A percentile compares a stretch with the other conserved stretches of the same genome.
Conservation (phyloP, 2,113 vertebrate genomes). For the Tor tambroides region DNA sequence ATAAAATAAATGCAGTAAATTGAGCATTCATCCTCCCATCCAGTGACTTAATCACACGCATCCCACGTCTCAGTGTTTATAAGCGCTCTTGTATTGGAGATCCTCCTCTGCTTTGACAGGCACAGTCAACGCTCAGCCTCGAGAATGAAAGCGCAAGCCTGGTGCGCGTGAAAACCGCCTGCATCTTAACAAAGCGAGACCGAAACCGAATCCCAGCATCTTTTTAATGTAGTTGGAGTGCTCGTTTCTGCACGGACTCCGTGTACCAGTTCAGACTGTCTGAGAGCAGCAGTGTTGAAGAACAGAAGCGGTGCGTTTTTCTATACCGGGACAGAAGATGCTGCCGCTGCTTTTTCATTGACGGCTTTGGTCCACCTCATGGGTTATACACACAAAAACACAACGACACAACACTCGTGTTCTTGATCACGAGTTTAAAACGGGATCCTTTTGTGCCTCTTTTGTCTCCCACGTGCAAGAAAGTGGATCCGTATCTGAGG, state of each 20-base stretch:
- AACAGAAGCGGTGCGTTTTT: background rate
- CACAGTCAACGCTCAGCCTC: constrained; percentile 5
- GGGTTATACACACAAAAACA: background rate
- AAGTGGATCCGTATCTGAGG: constrained; percentile 54
- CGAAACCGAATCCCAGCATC: background rate
- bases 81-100: constrained; percentile 28
- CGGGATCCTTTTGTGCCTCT: constrained; percentile 14
- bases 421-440: constrained; percentile 32
- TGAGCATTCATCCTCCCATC: constrained; percentile 29
- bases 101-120: constrained; percentile 38
- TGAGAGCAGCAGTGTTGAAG: background rate
- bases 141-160: background rate
- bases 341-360: background rate
- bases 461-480: constrained; percentile 42
- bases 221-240: background rate
- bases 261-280: background rate
- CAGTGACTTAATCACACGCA: constrained; percentile 35
- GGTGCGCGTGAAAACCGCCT: constrained; percentile 1
- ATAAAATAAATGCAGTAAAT: constrained; percentile 22
- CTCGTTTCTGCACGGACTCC: background rate
- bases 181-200: background rate
- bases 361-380: background rate
- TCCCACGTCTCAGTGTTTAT: constrained; percentile 32
- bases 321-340: constrained; percentile 28
- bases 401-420: constrained; percentile 17